phyloP scores from a whole-genome alignment of 2,113 vertebrate genomes.

The Calonectris borealis region DNA sequence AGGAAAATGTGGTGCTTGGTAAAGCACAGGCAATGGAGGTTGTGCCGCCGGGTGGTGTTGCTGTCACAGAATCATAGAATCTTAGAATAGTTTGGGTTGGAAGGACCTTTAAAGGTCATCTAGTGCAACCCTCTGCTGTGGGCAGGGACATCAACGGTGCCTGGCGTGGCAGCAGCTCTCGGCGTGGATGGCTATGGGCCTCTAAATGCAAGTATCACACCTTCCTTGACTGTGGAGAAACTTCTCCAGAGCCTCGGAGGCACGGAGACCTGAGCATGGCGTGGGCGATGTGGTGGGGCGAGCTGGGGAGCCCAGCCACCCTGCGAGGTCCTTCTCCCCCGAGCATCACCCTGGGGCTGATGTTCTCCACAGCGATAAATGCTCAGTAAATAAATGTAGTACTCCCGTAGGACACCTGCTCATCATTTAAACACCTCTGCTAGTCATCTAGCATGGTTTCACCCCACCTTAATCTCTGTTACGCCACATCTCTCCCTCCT shows the following conservation, averaged over 20 bases:
- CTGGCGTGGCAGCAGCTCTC: neutral
- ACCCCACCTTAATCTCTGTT: neutral
- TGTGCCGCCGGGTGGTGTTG: neutral
- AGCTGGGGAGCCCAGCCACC: neutral
- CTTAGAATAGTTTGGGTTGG: too few species aligned
- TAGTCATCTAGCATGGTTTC: neutral
- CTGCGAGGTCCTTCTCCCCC: neutral
- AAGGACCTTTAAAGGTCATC: too few species aligned
- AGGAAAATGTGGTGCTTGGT: neutral
- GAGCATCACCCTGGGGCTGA: neutral
- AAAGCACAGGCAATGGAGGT: fast-evolving
- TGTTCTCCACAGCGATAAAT: neutral
- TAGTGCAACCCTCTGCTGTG: too few species aligned
- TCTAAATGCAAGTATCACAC: neutral
- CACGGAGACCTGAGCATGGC: fast-evolving
- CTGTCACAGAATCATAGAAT: neutral
- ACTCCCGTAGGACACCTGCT: neutral
- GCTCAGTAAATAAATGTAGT: neutral
- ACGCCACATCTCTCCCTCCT: neutral
- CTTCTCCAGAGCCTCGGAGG: neutral
- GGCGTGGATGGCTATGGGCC: fast-evolving
- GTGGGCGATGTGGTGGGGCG: fast-evolving
- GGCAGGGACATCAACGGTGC: neutral
- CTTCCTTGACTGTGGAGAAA: neutral
- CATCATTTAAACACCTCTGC: neutral